Evolutionary conservation across 2,888 invertebrate genomes (phyloP).

Genomic region (Hyalella azteca): DNA sequence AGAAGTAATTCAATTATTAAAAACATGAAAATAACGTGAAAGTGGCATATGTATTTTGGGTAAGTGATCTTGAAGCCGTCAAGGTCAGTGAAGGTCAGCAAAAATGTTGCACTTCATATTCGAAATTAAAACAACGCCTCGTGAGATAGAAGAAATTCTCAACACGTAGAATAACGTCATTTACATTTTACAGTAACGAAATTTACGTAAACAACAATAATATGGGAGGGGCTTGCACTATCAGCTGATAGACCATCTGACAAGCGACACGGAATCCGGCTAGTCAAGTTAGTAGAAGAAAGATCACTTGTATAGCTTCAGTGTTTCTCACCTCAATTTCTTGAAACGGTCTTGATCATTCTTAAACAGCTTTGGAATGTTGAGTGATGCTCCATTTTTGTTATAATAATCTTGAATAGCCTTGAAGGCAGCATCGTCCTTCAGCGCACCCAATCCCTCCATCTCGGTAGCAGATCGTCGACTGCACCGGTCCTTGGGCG

Average conservation of each 20-base stretch:
- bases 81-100: conserved; percentile 25
- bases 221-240: too few relatives aligned
- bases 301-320: too few relatives aligned
- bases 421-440: conserved; percentile 74
- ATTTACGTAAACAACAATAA: too few relatives aligned
- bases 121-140: too few relatives aligned
- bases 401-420: conserved; percentile 78
- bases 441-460: conserved; percentile 63
- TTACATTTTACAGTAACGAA: not conserved
- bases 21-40: too few relatives aligned
- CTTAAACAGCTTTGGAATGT: conserved; percentile 82
- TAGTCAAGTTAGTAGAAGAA: too few relatives aligned
- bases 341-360: conserved; percentile 81
- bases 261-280: too few relatives aligned
- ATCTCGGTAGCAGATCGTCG: conserved; percentile 40
- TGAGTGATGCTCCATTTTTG: conserved; percentile 74
- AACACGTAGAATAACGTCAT: not conserved
- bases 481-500: not conserved
- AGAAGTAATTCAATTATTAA: too few relatives aligned
- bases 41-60: not conserved
- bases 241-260: too few relatives aligned
- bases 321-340: conserved; percentile 80
- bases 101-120: too few relatives aligned
- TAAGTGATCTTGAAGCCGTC: not conserved
- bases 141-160: too few relatives aligned